Percentiles rank a stretch among this genome's conserved stretches.
These are phyloP conservation scores for Scaptomyza parva DNA, from an alignment of 2,888 invertebrate genomes.

Conservation along the genomic window DNA sequence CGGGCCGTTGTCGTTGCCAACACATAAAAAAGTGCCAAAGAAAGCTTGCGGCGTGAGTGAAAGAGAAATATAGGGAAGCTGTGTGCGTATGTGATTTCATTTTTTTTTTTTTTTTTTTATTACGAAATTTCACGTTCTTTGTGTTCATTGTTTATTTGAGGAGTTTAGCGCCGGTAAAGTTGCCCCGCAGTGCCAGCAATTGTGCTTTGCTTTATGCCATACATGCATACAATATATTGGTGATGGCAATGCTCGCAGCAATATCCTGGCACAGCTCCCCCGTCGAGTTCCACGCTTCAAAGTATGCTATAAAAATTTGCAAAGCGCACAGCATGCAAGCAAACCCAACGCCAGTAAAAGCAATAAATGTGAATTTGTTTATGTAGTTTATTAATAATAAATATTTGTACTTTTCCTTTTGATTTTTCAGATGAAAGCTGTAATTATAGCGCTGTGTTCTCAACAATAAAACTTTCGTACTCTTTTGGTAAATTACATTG, in stretches of 20 bases:
- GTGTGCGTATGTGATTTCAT: slow-evolving; percentile 41
- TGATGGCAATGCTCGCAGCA: slow-evolving; percentile 6
- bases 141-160: slow-evolving; percentile 71
- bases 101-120: slow-evolving; percentile 52
- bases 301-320: slow-evolving; percentile 57
- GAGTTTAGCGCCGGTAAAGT: slow-evolving; percentile 45
- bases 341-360: neutral
- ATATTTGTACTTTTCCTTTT: neutral
- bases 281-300: slow-evolving; percentile 14
- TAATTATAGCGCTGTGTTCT: slow-evolving; percentile 14
- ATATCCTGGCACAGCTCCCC: slow-evolving; percentile 23
- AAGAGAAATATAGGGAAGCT: neutral
- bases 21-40: slow-evolving; percentile 45
- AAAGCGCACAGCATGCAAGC: slow-evolving; percentile 50
- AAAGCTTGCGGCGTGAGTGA: slow-evolving; percentile 18
- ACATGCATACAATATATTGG: neutral
- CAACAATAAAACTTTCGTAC: slow-evolving; percentile 43
- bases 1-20: slow-evolving; percentile 43
- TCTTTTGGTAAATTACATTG: slow-evolving; percentile 19
- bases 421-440: slow-evolving; percentile 39
- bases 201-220: slow-evolving; percentile 41
- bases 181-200: slow-evolving; percentile 55
- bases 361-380: slow-evolving; percentile 6
- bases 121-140: slow-evolving; percentile 68
- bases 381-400: slow-evolving; percentile 30